phyloP scores from a whole-genome alignment of 2,113 vertebrate species.

The Eudorcas thomsonii region DNA sequence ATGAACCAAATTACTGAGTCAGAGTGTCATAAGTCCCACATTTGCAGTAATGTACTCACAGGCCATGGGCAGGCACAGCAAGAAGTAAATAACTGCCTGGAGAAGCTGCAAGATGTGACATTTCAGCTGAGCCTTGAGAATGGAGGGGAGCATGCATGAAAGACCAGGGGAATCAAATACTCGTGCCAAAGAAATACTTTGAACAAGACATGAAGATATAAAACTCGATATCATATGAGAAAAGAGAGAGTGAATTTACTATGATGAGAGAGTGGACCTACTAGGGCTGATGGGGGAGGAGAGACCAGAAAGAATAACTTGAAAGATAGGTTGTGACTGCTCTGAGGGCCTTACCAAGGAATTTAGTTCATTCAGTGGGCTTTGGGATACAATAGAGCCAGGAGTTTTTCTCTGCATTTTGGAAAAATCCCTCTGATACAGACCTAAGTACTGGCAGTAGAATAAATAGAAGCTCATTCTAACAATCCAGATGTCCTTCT shows the following conservation, averaged over 20 bases:
- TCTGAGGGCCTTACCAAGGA: not conserved
- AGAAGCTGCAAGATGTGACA: not conserved
- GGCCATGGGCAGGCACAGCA: not conserved
- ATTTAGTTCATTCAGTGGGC: not conserved
- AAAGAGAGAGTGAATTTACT: not conserved
- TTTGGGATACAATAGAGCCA: not conserved
- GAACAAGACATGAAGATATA: not conserved
- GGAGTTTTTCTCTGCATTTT: not conserved
- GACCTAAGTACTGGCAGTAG: not conserved
- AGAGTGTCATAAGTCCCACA: not conserved
- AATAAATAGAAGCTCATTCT: not conserved
- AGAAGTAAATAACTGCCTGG: not conserved
- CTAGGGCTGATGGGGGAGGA: not conserved
- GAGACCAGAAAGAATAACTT: not conserved
- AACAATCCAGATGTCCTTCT: not conserved
- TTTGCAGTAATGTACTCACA: not conserved
- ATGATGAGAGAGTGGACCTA: not conserved
- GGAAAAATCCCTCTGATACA: not conserved
- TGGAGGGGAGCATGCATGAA: not conserved
- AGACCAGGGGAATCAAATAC: not conserved
- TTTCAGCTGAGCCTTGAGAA: not conserved
- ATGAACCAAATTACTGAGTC: not conserved
- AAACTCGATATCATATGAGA: not conserved
- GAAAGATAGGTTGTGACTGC: not conserved
- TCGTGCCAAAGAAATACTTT: not conserved